These are phyloP conservation scores for Calidris pugnax DNA, from an alignment of 2,113 vertebrate genomes.

Conservation along the genomic window DNA sequence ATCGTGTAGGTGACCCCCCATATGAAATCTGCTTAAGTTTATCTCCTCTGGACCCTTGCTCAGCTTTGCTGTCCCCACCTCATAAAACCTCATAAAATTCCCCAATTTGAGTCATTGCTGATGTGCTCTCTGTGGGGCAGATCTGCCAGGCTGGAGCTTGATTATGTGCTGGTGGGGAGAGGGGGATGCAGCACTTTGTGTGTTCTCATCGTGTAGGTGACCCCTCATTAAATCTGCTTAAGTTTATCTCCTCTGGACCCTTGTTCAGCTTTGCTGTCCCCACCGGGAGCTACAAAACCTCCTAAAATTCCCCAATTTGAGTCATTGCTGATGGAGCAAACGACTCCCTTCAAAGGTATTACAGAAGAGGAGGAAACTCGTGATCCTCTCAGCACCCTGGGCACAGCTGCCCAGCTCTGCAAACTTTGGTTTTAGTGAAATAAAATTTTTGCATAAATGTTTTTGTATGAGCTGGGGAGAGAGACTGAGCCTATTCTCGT, in stretches of 20 bases:
- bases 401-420: background rate
- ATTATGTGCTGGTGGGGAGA: background rate
- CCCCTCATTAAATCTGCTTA: background rate
- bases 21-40: background rate
- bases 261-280: background rate
- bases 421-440: background rate
- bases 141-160: background rate
- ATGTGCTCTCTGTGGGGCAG: background rate
- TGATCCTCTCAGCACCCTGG: background rate
- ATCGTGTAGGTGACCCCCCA: background rate
- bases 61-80: background rate
- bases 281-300: background rate
- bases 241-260: background rate
- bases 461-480: background rate
- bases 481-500: background rate
- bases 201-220: background rate
- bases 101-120: background rate
- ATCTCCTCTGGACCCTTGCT: background rate
- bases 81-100: rapidly evolving
- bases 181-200: background rate
- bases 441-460: background rate
- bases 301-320: background rate
- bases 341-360: background rate
- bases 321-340: background rate
- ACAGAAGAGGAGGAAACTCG: background rate